phyloP scores from a whole-genome alignment of 2,113 vertebrate genomes.

The Odobenus rosmarus region DNA sequence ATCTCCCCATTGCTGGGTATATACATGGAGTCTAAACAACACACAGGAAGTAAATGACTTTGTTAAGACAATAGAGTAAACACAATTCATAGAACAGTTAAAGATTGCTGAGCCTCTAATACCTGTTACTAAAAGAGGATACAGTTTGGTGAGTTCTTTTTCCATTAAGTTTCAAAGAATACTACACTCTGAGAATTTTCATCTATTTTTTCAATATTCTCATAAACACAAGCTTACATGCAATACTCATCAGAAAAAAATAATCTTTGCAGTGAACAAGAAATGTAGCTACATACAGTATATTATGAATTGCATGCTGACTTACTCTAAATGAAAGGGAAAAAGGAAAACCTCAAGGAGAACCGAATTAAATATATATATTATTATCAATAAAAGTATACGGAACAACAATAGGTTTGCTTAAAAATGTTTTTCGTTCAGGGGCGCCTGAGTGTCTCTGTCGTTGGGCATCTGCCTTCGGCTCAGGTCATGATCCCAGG shows the following conservation, averaged over 20 bases:
- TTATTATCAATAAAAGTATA: background rate
- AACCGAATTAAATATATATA: background rate
- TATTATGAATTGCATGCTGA: background rate
- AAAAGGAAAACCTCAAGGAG: background rate
- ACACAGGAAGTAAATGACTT: background rate
- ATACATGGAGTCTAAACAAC: background rate
- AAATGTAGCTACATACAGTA: background rate
- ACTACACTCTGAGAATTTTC: background rate
- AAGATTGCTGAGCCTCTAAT: background rate
- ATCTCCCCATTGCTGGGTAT: background rate
- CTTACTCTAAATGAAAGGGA: background rate
- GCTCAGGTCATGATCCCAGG: no score
- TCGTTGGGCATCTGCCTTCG: no score
- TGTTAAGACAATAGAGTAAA: background rate
- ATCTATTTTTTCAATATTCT: constrained; percentile 26
- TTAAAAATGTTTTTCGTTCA: background rate
- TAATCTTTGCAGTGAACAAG: background rate
- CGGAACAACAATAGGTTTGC: background rate
- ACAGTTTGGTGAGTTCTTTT: background rate
- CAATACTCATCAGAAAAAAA: background rate
- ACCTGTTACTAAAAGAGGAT: background rate
- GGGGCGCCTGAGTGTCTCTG: no score
- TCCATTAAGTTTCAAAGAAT: background rate
- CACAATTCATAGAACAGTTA: background rate
- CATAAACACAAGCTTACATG: background rate